Evolutionary conservation across 2,797 vertebrate genomes (phyloP).

Genomic region (Lates japonicus): DNA sequence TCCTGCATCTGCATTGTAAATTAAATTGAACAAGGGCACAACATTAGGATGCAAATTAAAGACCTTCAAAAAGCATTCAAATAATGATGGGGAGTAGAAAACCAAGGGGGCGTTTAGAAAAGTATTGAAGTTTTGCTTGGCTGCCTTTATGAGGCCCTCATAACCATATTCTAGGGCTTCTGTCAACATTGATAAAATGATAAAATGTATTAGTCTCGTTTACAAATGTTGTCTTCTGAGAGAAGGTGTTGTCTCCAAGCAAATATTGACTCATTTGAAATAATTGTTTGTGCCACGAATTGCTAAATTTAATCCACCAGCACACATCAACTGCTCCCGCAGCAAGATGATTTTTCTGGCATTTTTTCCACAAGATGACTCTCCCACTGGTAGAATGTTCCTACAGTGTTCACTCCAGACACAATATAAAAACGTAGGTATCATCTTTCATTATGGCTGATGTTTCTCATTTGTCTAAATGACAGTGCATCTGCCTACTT

Average conservation of each 20-base stretch:
- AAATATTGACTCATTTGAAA: conserved; percentile 80
- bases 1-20: conserved; percentile 80
- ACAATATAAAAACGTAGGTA: conserved; percentile 48
- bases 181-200: conserved; percentile 76
- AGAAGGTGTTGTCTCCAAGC: conserved; percentile 64
- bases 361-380: conserved; percentile 13
- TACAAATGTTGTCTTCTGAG: conserved; percentile 71
- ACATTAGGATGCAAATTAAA: conserved; percentile 86
- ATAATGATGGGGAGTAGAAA: conserved; percentile 73
- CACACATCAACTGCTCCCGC: conserved; percentile 43
- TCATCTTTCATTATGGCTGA: conserved; percentile 35
- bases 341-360: conserved; percentile 35
- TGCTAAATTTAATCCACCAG: conserved; percentile 68
- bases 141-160: conserved; percentile 79
- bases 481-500: conserved; percentile 41
- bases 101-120: conserved; percentile 70
- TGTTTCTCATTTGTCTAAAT: conserved; percentile 47
- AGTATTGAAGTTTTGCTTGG: conserved; percentile 81
- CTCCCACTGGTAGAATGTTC: conserved; percentile 20
- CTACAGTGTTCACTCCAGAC: conserved; percentile 33
- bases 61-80: conserved; percentile 78
- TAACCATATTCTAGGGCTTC: conserved; percentile 70
- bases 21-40: conserved; percentile 82
- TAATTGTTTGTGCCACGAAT: conserved; percentile 68
- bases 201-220: conserved; percentile 77